Evolutionary conservation across 2,888 invertebrate species (phyloP).

Genomic region (Eumerus sabulonum): DNA sequence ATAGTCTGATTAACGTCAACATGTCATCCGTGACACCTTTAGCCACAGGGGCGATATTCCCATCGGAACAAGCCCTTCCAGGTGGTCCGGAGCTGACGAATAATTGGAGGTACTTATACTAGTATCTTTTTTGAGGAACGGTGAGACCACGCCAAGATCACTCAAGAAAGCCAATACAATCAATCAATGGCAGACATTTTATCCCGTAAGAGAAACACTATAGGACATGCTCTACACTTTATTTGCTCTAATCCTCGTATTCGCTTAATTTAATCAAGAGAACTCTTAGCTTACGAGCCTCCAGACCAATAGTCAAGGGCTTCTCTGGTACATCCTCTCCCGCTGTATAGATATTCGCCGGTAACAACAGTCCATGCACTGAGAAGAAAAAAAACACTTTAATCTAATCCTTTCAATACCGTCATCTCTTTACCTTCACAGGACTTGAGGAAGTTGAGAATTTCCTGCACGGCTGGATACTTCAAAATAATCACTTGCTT

Average conservation of each 20-base stretch:
- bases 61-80: no score
- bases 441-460: constrained; percentile 90
- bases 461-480: constrained; percentile 90
- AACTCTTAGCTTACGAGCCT: constrained; percentile 76
- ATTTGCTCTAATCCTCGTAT: constrained; percentile 73
- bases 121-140: no score
- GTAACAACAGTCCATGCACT: constrained; percentile 77
- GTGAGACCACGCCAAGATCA: no score
- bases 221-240: no score
- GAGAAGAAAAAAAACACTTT: constrained; percentile 42
- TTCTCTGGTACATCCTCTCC: constrained; percentile 75
- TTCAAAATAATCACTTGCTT: constrained; percentile 91
- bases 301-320: constrained; percentile 77
- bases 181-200: no score
- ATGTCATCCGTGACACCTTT: no score
- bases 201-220: no score
- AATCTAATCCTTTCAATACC: neutral
- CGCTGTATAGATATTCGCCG: constrained; percentile 75
- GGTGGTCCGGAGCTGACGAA: no score
- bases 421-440: constrained; percentile 83
- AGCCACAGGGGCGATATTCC: no score
- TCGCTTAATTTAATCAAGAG: constrained; percentile 77
- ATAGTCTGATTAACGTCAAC: no score
- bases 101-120: no score
- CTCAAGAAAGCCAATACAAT: no score